phyloP scores from a whole-genome alignment of 2,797 vertebrate species.

The Echiichthys vipera region DNA sequence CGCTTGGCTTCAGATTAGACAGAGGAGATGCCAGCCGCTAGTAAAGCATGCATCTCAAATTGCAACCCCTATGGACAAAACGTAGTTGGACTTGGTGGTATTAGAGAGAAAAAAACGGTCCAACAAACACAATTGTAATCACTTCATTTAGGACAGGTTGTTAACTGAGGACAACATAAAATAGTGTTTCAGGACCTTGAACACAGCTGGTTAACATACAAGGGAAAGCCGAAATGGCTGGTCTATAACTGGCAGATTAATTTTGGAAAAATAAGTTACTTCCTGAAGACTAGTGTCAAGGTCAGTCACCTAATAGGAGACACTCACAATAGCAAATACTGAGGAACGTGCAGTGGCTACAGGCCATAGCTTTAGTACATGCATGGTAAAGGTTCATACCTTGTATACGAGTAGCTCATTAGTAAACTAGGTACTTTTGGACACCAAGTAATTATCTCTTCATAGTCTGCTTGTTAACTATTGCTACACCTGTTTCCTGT shows the following conservation, averaged over 20 bases:
- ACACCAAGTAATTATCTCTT: background rate
- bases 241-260: conserved; percentile 20
- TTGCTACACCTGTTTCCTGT: background rate
- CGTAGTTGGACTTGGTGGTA: conserved; percentile 32
- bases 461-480: background rate
- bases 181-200: conserved; percentile 51
- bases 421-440: background rate
- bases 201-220: conserved; percentile 57
- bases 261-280: conserved; percentile 41
- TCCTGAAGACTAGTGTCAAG: conserved; percentile 58
- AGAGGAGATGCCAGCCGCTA: conserved; percentile 39
- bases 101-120: background rate
- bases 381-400: background rate
- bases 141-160: conserved; percentile 15
- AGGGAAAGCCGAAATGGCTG: conserved; percentile 1
- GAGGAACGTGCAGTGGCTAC: background rate
- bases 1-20: conserved; percentile 76
- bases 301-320: conserved; percentile 46
- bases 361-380: background rate
- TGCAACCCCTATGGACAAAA: conserved; percentile 37
- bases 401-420: background rate
- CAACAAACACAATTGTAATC: conserved; percentile 10
- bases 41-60: conserved; percentile 50
- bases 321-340: background rate
- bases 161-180: conserved; percentile 37